Evolutionary conservation across 2,888 invertebrate genomes (phyloP), one percentile per base, ranked within the genome.

Genomic region (Tigriopus californicus): DNA sequence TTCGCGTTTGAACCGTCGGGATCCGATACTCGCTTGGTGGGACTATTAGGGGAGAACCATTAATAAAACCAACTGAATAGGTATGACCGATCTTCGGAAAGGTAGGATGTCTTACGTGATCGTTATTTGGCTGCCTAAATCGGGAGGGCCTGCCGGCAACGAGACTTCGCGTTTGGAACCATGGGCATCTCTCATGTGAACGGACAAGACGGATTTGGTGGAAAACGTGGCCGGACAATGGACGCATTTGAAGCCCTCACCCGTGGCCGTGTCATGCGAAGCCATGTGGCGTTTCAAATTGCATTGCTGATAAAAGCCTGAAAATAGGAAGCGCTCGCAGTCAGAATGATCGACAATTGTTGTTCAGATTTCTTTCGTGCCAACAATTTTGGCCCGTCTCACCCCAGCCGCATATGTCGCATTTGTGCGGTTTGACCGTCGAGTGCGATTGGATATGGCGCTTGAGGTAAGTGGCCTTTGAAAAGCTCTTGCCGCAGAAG

Each of bases 361-460:
- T n/a, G n/a, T n/a, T n/a, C n/a, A n/a, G n/a, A n/a, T n/a, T n/a
- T n/a, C n/a, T n/a, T n/a, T n/a, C n/a, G n/a, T n/a, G n/a, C n/a
- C n/a, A n/a, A n/a, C n/a, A n/a, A n/a, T n/a, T n/a, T n/a, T n/a
- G n/a, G n/a, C n/a, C n/a, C 3, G 18, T n/a, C 18, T 47, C 22
- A 47, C 47, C 56, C 56, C 42, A 46, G 13, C 33, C 33, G 44
- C 56, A 56, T 4, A 42, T 46, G 13, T 42, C 46, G 24, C 56
- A 56, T 42, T 44, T 41, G 44, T 22, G 20, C 6, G 56, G 56
- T 6, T 56, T 56, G 46, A 25, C 41, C n/a, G 42, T 56, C 13
- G 56, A 56, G 44, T 56, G 56, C 11, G 56, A 56, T 22, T 46
- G 15, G 44, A 56, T 56, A n/a, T 56, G 56, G 6, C 46, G 42